Percentiles rank a stretch among this genome's conserved stretches.
Conservation (phyloP, 2,113 vertebrate genomes). For the Nyctibius bracteatus region DNA sequence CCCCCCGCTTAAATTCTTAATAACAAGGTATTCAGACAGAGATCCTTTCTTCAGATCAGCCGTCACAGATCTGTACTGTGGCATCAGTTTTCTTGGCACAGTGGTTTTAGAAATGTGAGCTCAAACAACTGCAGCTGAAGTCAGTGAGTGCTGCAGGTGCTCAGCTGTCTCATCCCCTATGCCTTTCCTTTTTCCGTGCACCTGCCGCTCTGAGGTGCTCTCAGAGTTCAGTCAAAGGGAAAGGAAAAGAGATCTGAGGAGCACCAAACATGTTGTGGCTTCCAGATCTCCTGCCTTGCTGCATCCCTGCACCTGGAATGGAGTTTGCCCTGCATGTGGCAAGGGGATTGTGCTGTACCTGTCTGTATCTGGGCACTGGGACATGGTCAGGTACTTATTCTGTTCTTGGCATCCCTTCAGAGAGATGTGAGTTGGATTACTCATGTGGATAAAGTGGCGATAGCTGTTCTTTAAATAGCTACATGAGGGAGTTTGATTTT, state of each 20-base stretch:
- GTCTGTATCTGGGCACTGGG: neutral
- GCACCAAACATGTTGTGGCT: neutral
- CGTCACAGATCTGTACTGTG: fast-evolving
- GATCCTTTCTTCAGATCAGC: neutral
- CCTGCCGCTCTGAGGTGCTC: neutral
- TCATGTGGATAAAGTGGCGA: neutral
- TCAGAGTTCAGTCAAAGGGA: neutral
- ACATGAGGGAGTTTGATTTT: neutral
- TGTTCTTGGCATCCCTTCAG: neutral
- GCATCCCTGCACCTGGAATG: neutral
- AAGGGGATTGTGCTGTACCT: neutral
- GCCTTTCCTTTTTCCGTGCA: neutral
- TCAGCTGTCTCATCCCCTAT: neutral
- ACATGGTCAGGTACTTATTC: neutral
- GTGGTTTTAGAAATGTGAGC: neutral
- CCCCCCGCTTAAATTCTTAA: neutral
- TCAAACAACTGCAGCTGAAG: neutral
- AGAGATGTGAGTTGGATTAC: neutral
- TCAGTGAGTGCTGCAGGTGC: neutral
- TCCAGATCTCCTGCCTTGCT: neutral
- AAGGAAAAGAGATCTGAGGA: neutral
- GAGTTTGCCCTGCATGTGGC: neutral
- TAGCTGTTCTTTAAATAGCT: neutral
- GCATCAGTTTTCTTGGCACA: neutral
- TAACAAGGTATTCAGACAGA: neutral